Base-by-base conservation (phyloP, 2,888 invertebrate genomes). In the Elmis aenea region DNA sequence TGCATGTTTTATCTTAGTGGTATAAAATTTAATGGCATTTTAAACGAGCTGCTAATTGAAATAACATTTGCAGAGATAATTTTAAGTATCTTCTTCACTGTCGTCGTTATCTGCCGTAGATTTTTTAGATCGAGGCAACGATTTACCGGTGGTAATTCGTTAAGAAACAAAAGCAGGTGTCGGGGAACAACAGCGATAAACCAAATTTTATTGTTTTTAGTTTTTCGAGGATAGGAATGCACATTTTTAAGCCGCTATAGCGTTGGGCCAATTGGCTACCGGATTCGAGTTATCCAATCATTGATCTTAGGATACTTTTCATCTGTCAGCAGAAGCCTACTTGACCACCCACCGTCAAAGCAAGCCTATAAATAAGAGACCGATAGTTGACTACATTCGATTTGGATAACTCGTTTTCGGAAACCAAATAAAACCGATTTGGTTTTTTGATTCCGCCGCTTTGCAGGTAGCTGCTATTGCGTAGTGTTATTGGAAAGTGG, bases 221-320 rank as follows among this genome's bases (percentile, higher is more conserved):
- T 27, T 33, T 38, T 34, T 29, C 5, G 33, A 33, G 30, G 45
- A 39, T 40, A 38, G 44, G 52, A 52, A 52, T 52, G 46, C 45
- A 48, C 42, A 50, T 40, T 38, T 45, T 46, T 52, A 47, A 52
- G 57, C 53, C 48, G 54, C 54, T 54, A 52, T 54, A 58, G 63
- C 61, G 60, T 59, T 59, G 58, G 59, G 53, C 65, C 66, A 64
- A 67, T 66, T 63, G 64, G 68, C 68, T 68, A 68, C 68, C 66
- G 68, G 61, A 64, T 62, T 64, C 62, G 52, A 57, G 61, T 67
- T 68, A 67, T 68, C 68, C 67, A 68, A 67, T 68, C 64, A 59
- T 55, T 57, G 64, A 68, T 68, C 68, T 67, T 55, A 51, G 63
- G 60, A 67, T 64, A 68, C 67, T 66, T 67, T 67, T 67, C 66